Evolutionary conservation across 2,797 vertebrate species (phyloP).

Genomic region (Myotis findleyi): DNA sequence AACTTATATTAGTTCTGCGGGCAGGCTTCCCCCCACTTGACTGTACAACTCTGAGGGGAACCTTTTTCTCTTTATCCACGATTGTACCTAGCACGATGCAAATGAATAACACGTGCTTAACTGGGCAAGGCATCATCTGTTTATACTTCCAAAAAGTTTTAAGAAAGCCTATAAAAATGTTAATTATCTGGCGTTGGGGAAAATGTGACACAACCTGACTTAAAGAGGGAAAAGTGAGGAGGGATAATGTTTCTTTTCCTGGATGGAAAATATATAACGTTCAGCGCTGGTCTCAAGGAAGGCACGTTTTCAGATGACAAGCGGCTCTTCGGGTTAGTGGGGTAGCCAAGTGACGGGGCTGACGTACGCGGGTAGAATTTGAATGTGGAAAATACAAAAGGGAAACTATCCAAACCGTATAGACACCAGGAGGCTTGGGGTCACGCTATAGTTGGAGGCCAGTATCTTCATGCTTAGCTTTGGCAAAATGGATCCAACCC

Average conservation of each 20-base stretch:
- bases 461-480: neutral
- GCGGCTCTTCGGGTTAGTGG: neutral
- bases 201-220: neutral
- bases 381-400: neutral
- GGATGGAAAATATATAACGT: neutral
- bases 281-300: neutral
- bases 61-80: neutral
- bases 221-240: neutral
- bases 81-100: neutral
- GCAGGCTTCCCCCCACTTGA: neutral
- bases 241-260: neutral
- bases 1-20: neutral
- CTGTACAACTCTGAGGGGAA: neutral
- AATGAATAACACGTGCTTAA: neutral
- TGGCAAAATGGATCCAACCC: neutral
- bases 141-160: conserved; percentile 6
- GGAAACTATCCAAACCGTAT: neutral
- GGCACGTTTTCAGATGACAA: neutral
- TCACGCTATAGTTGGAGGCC: neutral
- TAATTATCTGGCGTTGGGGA: neutral
- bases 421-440: neutral
- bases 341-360: neutral
- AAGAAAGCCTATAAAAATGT: neutral
- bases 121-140: neutral
- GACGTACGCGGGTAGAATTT: neutral